Percentiles rank a stretch among this genome's conserved stretches.
These are phyloP conservation scores for Mus pahari DNA, from an alignment of 2,113 vertebrate species.

Conservation along the genomic window DNA sequence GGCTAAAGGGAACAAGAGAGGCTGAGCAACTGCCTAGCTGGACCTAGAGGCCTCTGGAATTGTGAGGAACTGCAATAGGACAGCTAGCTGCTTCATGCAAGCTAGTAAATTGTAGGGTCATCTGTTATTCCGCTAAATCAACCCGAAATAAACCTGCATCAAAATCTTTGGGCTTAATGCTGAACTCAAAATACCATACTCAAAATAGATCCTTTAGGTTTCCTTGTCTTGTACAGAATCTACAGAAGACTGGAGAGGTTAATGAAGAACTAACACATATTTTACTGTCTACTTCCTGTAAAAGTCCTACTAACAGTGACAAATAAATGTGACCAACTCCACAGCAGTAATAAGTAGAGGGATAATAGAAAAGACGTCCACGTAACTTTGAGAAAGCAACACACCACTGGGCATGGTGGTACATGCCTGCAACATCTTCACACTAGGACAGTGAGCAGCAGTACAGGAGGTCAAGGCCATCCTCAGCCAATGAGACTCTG, in stretches of 20 bases:
- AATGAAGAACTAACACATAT: neutral
- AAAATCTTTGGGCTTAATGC: conserved; percentile 8
- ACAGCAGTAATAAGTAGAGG: neutral
- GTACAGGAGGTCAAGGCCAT: neutral
- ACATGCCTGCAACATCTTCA: too few relatives aligned
- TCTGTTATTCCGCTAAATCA: neutral
- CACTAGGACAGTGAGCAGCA: neutral
- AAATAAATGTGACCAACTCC: neutral
- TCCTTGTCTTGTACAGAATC: neutral
- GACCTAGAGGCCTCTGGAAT: neutral
- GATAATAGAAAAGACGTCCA: neutral
- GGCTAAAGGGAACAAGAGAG: neutral
- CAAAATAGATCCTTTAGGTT: neutral
- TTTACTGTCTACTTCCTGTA: neutral
- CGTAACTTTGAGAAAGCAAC: neutral
- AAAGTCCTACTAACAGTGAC: neutral
- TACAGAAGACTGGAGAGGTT: neutral
- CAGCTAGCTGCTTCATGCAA: neutral
- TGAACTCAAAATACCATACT: neutral
- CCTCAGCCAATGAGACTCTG: neutral
- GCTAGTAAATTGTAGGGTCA: neutral
- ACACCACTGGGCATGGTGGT: neutral
- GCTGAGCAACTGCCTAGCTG: neutral
- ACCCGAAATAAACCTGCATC: neutral
- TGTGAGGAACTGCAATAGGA: conserved; percentile 8